Percentiles rank a stretch among this genome's conserved stretches.
These are phyloP conservation scores for Macropus fuliginosus DNA, from an alignment of 2,797 vertebrate species.

Conservation along the genomic window DNA sequence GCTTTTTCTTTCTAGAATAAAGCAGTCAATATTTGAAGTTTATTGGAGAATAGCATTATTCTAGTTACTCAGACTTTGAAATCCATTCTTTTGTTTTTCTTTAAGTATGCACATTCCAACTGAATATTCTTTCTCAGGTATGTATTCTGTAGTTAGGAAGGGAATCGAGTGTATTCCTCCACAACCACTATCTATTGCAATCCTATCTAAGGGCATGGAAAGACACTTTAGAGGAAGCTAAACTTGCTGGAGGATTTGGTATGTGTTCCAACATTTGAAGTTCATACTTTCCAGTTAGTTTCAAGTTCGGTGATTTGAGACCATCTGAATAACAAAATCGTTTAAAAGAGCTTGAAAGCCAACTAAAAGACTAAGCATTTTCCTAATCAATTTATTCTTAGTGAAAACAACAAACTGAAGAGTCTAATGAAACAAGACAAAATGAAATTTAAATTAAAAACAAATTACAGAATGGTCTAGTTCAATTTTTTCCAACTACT, in stretches of 20 bases:
- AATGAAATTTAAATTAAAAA: neutral
- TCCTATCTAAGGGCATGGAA: neutral
- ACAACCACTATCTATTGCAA: neutral
- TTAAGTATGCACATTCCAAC: neutral
- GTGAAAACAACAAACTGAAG: neutral
- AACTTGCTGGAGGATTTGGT: neutral
- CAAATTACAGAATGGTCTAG: neutral
- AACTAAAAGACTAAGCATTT: neutral
- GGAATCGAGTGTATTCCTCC: neutral
- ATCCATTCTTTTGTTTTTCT: neutral
- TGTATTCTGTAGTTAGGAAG: neutral
- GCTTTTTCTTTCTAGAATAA: neutral
- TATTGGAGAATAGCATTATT: constrained; percentile 16
- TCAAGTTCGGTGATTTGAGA: neutral
- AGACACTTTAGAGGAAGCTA: neutral
- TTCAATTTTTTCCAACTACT: neutral
- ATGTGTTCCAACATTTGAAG: neutral
- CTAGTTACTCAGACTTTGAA: neutral
- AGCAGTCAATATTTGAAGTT: neutral
- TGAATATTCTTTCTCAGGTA: neutral
- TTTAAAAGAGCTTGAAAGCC: neutral
- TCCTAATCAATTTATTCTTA: neutral
- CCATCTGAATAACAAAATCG: neutral
- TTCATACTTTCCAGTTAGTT: neutral
- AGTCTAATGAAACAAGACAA: neutral